Percentiles rank a stretch among this genome's conserved stretches.
Conservation (phyloP, 2,888 invertebrate genomes). For the Drosophila paucipuncta region DNA sequence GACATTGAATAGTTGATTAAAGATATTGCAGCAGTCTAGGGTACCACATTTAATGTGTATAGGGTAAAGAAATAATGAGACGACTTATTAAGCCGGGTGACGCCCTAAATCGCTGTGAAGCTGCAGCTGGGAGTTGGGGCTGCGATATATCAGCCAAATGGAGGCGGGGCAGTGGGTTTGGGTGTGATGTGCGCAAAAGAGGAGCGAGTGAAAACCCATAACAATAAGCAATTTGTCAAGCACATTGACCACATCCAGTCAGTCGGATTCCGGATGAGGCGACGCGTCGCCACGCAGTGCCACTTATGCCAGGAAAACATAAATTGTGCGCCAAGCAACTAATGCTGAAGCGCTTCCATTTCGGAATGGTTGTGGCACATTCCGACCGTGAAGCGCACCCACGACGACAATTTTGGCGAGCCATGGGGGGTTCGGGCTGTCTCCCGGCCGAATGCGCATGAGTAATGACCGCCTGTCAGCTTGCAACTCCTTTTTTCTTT, state of each 20-base stretch:
- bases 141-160: conserved; percentile 35
- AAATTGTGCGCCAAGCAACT: conserved; percentile 74
- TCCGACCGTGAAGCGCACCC: conserved; percentile 37
- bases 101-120: conserved; percentile 26
- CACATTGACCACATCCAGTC: conserved; percentile 76
- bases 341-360: conserved; percentile 21
- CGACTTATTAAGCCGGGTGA: conserved; percentile 73
- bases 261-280: conserved; percentile 37
- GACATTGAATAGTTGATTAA: neutral
- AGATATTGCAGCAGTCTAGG: neutral
- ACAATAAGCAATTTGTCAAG: conserved; percentile 83
- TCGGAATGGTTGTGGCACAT: conserved; percentile 35
- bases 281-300: conserved; percentile 46
- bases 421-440: conserved; percentile 19
- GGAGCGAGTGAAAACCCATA: conserved; percentile 61
- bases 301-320: conserved; percentile 81
- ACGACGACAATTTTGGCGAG: conserved; percentile 29
- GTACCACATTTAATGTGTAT: neutral
- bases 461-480: conserved; percentile 69
- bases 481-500: conserved; percentile 17
- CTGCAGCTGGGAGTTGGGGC: conserved; percentile 12
- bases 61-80: conserved; percentile 69
- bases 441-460: conserved; percentile 52
- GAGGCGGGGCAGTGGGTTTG: too few relatives aligned
- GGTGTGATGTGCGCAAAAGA: neutral